Conservation (phyloP, 2,113 vertebrate genomes). For the Nannospalax galili region DNA sequence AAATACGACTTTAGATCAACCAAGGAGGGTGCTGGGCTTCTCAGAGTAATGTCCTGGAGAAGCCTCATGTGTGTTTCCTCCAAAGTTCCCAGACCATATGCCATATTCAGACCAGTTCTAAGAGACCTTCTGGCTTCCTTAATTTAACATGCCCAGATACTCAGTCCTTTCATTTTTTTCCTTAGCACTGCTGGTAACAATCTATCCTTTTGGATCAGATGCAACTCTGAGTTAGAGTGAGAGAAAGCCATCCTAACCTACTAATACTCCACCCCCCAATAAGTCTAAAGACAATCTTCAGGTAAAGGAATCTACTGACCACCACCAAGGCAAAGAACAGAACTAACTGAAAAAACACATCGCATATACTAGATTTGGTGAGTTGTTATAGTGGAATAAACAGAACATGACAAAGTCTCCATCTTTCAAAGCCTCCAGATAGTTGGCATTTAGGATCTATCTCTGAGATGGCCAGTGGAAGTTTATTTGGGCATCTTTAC, state of each 20-base stretch:
- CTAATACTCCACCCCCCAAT: not conserved
- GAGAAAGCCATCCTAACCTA: not conserved
- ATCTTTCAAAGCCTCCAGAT: not conserved
- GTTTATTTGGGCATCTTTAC: not conserved
- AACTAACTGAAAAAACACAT: slow-evolving; percentile 12
- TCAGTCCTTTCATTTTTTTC: slow-evolving; percentile 7
- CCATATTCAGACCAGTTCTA: slow-evolving; percentile 32
- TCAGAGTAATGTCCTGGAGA: not conserved
- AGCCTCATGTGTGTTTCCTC: not conserved
- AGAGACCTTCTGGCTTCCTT: slow-evolving; percentile 28
- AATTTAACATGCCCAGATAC: not conserved
- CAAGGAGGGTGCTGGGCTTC: not conserved
- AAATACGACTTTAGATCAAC: slow-evolving; percentile 6
- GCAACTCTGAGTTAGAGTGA: not conserved
- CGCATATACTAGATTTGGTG: not conserved
- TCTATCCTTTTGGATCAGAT: not conserved
- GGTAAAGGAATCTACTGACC: not conserved
- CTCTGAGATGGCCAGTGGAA: not conserved
- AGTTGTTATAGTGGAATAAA: slow-evolving; percentile 15
- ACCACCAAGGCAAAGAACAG: slow-evolving; percentile 22
- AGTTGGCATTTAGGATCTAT: not conserved
- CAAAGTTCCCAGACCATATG: not conserved
- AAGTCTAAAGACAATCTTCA: slow-evolving; percentile 31
- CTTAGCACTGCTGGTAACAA: not conserved
- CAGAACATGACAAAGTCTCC: not conserved